Conservation (phyloP, 64 coral and sea anemone genomes). For the Orbicella faveolata region DNA sequence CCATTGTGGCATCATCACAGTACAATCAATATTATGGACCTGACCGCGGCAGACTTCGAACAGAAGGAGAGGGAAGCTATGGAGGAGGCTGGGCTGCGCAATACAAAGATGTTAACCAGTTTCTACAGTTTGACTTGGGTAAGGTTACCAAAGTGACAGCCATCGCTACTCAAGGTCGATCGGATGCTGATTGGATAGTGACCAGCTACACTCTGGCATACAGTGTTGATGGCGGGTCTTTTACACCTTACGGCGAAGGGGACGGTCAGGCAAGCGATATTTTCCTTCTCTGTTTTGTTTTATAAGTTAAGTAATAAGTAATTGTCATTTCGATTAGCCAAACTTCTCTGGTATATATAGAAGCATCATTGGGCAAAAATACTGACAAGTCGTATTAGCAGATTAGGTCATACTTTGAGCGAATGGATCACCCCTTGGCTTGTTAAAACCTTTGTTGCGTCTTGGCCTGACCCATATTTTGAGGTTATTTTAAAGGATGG, state of each 20-base stretch:
- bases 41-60: background rate
- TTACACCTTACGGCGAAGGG: background rate
- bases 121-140: conserved; percentile 17
- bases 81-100: conserved; percentile 20
- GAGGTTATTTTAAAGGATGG: too few relatives aligned
- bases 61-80: conserved; percentile 11
- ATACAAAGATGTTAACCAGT: conserved; percentile 8
- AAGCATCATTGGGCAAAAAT: too few relatives aligned
- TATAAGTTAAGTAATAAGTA: background rate
- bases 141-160: conserved; percentile 1
- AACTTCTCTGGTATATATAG: too few relatives aligned
- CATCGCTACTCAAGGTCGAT: conserved; percentile 30
- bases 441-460: too few relatives aligned
- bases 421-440: too few relatives aligned
- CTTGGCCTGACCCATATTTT: too few relatives aligned
- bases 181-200: conserved; percentile 17
- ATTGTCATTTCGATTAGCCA: too few relatives aligned
- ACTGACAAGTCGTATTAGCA: too few relatives aligned
- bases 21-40: conserved; percentile 23
- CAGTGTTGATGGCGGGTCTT: conserved; percentile 4
- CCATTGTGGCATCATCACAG: background rate
- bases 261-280: background rate
- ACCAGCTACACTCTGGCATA: conserved; percentile 5
- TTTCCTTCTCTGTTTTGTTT: background rate
- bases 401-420: too few relatives aligned